Evolutionary conservation across 2,888 invertebrate genomes (phyloP).

Genomic region (Andrena flavipes): DNA sequence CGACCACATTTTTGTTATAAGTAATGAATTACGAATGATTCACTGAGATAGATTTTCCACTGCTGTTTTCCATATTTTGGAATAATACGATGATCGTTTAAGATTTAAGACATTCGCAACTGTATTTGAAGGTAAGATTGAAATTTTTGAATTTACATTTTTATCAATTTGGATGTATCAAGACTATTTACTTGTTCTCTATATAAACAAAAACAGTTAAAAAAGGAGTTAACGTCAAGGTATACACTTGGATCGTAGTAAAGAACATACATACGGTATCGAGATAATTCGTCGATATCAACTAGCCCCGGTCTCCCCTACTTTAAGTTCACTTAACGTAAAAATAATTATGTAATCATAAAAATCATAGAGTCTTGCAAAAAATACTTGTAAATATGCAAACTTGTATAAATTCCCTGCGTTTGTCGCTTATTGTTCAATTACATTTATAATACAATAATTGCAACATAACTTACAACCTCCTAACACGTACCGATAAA

Average conservation of each 20-base stretch:
- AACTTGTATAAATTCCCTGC: conserved; percentile 25
- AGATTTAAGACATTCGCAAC: background rate
- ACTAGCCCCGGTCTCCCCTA: no score
- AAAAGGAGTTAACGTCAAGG: no score
- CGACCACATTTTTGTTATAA: no score
- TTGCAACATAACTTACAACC: conserved; percentile 20
- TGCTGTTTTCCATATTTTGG: no score
- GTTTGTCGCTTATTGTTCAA: conserved; percentile 14
- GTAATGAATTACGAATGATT: no score
- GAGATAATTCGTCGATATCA: no score
- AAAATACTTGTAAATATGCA: conserved; percentile 2
- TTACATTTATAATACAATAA: conserved; percentile 38
- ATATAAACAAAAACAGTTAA: no score
- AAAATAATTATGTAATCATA: background rate
- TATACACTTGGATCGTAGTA: no score
- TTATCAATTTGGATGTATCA: background rate
- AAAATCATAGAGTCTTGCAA: background rate
- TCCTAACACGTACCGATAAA: conserved; percentile 1
- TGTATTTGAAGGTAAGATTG: background rate
- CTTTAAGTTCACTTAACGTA: background rate
- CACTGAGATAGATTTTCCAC: no score
- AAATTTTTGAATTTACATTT: background rate
- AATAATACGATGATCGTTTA: no score
- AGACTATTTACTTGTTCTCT: no score
- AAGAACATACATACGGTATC: no score